Evolutionary conservation across 2,113 vertebrate species (phyloP), one percentile per base, ranked within the genome.

Genomic region (Nibea albiflora): DNA sequence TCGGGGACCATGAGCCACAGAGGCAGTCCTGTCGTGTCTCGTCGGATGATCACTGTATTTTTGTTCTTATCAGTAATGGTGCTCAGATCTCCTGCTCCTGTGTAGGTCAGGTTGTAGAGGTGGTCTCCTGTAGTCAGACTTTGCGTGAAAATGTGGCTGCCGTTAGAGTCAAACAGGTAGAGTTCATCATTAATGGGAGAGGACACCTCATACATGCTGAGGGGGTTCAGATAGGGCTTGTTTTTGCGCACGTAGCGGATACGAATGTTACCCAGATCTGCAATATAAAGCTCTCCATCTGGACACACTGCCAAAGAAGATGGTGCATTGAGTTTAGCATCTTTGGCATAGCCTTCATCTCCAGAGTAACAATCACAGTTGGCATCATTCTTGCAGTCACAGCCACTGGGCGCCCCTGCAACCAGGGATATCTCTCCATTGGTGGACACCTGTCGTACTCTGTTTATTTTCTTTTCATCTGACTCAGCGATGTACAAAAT

Each of bases 341-440:
- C 98, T 91, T 99, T 99, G 83, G 98, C 98, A 0, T 99, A 99
- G 62, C 98, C 98, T 8, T 98, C 97, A 0, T 99, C 98, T 12
- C 98, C 98, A 0, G 97, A 99, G 92, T 98, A 99, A 83, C 98
- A 99, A 80, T 99, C 98, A 20, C 98, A 99, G 94, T 98, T 99
- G 71, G 96, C 97, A 5, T 99, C 98, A 0, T 97, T 98, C 90
- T 99, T 99, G 90, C 98, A 99, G 92, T 99, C 98, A 42, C 98
- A 99, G 93, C 97, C 97, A 60, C 97, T 97, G 0, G 97, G 97
- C 0, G 98, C 97, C 0, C 98, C 98, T 0, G 98, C 98, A 0
- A 99, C 96, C 0, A 99, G 91, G 0, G 97, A 99, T 92, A 99
- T 99, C 93, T 99, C 98, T 0, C 98, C 98, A 0, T 95, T 96